phyloP scores from a whole-genome alignment of 2,888 invertebrate genomes.

The Lepidochitona cinerea region DNA sequence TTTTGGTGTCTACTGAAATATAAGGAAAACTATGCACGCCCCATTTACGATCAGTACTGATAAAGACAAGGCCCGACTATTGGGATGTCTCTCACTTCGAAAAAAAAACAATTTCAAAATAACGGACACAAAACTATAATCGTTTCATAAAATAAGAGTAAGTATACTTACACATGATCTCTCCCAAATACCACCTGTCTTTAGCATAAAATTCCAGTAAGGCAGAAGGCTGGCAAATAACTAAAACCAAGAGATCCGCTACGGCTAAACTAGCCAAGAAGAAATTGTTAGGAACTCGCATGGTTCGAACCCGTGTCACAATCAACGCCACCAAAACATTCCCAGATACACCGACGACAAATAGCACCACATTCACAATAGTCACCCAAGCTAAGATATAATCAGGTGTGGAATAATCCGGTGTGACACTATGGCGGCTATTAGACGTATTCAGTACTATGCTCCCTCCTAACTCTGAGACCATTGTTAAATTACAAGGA shows the following conservation, averaged over 20 bases:
- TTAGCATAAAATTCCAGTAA: constrained; percentile 92
- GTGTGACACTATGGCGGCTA: background rate
- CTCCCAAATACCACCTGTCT: constrained; percentile 94
- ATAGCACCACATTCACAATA: constrained; percentile 79
- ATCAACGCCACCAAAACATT: constrained; percentile 95
- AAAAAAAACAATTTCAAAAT: too few species aligned
- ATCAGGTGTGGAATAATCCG: constrained; percentile 4
- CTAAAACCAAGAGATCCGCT: constrained; percentile 92
- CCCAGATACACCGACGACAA: constrained; percentile 90
- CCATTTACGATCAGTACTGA: too few species aligned
- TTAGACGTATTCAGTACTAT: too few species aligned
- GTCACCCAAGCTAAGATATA: constrained; percentile 31
- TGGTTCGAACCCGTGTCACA: constrained; percentile 90
- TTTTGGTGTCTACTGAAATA: too few species aligned
- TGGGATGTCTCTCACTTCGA: too few species aligned
- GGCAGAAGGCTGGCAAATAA: constrained; percentile 93
- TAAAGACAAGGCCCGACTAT: too few species aligned
- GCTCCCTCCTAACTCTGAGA: too few species aligned
- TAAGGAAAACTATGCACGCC: too few species aligned
- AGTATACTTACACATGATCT: constrained; percentile 90
- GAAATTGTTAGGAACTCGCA: constrained; percentile 95
- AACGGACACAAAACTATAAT: too few species aligned
- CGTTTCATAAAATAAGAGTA: too few species aligned
- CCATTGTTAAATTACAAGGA: too few species aligned
- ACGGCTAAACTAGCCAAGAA: constrained; percentile 94